Percentiles rank a stretch among this genome's conserved stretches.
These are phyloP conservation scores for Xiphophorus couchianus DNA, from an alignment of 2,113 vertebrate species.

Conservation along the genomic window DNA sequence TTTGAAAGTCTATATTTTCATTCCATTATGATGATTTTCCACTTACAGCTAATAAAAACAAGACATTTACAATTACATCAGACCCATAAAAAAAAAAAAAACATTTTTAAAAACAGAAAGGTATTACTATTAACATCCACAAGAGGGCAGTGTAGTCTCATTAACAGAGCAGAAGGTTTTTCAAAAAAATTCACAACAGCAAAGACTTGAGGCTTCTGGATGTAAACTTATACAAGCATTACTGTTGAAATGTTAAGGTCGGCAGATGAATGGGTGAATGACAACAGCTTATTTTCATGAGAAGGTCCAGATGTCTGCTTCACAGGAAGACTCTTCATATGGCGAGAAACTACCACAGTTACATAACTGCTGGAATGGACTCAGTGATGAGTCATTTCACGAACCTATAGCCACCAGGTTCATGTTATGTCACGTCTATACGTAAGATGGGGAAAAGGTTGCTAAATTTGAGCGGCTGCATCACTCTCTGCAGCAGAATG, in stretches of 20 bases:
- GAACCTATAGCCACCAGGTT: slow-evolving; percentile 32
- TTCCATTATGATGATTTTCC: too few species aligned
- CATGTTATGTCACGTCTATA: slow-evolving; percentile 9
- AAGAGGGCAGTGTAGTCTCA: slow-evolving; percentile 44
- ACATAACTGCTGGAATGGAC: slow-evolving; percentile 55
- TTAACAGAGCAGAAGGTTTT: background rate
- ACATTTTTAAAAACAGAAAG: too few species aligned
- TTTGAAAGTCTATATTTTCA: too few species aligned
- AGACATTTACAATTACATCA: too few species aligned
- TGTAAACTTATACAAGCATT: background rate
- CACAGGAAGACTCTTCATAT: slow-evolving; percentile 28
- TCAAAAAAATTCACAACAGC: background rate
- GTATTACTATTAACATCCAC: slow-evolving; percentile 22
- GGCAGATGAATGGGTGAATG: background rate
- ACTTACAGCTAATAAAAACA: too few species aligned
- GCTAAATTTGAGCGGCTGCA: slow-evolving; percentile 42
- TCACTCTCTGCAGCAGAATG: slow-evolving; percentile 41
- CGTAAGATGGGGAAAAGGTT: slow-evolving; percentile 23
- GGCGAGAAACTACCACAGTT: slow-evolving; percentile 44
- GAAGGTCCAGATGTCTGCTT: background rate
- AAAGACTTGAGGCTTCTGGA: background rate
- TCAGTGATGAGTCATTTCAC: slow-evolving; percentile 64
- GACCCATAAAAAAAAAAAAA: too few species aligned
- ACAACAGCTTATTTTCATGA: background rate
- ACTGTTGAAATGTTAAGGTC: background rate